These are phyloP conservation scores for Phataginus tetradactyla DNA, from an alignment of 2,797 vertebrate genomes.

Conservation along the genomic window DNA sequence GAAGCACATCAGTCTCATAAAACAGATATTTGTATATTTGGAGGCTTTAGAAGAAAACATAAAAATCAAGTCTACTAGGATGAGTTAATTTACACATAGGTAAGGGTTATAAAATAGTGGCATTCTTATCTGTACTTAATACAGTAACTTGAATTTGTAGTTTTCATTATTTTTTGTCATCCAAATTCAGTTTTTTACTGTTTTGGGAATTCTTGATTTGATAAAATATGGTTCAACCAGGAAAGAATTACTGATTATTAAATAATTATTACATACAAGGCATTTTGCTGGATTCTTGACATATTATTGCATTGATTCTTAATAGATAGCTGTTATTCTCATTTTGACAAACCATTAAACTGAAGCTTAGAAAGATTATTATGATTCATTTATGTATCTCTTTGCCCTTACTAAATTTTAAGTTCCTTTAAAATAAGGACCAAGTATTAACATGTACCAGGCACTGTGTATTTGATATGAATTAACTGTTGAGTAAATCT, in stretches of 20 bases:
- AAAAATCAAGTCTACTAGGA: background rate
- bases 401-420: background rate
- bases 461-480: background rate
- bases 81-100: conserved; percentile 5
- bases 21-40: conserved; percentile 20
- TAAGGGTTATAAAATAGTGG: background rate
- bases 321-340: background rate
- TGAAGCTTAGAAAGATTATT: background rate
- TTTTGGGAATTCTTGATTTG: conserved; percentile 45
- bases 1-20: background rate
- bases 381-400: background rate
- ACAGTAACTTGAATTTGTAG: background rate
- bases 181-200: background rate
- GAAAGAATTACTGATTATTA: background rate
- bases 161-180: background rate
- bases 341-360: conserved; percentile 21
- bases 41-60: conserved; percentile 38
- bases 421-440: background rate
- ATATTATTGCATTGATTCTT: background rate
- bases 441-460: background rate
- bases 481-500: background rate
- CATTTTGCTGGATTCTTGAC: background rate
- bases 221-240: background rate
- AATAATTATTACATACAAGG: background rate
- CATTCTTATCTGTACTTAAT: conserved; percentile 21